Conservation (phyloP, 2,113 vertebrate species). For the Microcebus jonahi region DNA sequence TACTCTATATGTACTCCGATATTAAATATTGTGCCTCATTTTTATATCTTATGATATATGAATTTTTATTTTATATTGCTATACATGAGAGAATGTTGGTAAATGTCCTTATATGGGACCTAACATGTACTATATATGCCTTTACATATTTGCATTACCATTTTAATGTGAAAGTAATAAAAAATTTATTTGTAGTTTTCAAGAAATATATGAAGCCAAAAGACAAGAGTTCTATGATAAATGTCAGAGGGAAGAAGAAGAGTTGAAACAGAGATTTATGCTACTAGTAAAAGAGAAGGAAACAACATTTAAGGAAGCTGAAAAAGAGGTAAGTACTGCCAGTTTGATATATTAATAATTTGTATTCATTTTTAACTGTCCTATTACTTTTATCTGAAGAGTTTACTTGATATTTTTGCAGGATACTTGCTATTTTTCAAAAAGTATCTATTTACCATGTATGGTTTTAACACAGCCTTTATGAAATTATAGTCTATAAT, state of each 20-base stretch:
- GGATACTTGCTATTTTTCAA: not conserved
- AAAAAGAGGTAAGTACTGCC: slow-evolving; percentile 87
- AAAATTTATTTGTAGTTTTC: slow-evolving; percentile 86
- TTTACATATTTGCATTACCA: not conserved
- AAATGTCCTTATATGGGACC: not conserved
- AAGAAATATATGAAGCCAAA: slow-evolving; percentile 93
- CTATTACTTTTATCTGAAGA: not conserved
- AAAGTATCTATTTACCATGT: not conserved
- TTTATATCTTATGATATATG: not conserved
- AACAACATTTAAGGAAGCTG: slow-evolving; percentile 90
- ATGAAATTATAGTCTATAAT: not conserved
- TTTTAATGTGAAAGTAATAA: not conserved
- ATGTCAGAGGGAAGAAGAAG: slow-evolving; percentile 91
- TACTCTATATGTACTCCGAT: not conserved
- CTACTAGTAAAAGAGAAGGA: slow-evolving; percentile 93
- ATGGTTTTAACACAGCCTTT: not conserved
- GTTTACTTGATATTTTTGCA: not conserved
- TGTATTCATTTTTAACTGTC: not conserved
- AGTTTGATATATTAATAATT: not conserved
- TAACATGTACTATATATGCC: not conserved
- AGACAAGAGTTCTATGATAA: slow-evolving; percentile 91
- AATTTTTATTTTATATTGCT: not conserved
- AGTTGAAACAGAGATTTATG: slow-evolving; percentile 92
- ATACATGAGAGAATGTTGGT: not conserved
- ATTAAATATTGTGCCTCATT: not conserved